Percentiles rank a stretch among this genome's conserved stretches.
phyloP scores from a whole-genome alignment of 2,888 invertebrate genomes.

The Allacma fusca region DNA sequence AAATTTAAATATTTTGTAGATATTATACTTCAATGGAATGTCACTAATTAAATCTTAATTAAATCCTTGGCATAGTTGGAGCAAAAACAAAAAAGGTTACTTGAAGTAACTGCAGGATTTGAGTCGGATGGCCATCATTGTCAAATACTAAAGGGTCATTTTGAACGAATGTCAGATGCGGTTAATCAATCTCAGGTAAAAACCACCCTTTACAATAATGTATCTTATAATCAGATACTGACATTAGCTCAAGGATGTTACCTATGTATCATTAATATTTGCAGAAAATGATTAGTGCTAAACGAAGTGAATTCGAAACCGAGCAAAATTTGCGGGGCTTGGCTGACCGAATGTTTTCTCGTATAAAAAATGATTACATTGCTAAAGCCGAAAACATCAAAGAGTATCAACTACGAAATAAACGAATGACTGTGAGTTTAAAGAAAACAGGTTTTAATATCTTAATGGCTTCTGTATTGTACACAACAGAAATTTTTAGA shows the following conservation, averaged over 20 bases:
- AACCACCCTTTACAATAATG: too few species aligned
- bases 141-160: conserved; percentile 42
- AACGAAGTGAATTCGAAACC: conserved; percentile 48
- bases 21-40: too few species aligned
- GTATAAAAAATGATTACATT: conserved; percentile 27
- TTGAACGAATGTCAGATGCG: conserved; percentile 35
- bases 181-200: conserved; percentile 37
- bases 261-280: too few species aligned
- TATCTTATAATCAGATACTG: too few species aligned
- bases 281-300: conserved; percentile 52
- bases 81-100: conserved; percentile 65
- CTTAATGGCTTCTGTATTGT: too few species aligned
- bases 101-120: conserved; percentile 43
- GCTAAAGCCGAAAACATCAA: not conserved
- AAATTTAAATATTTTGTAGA: too few species aligned
- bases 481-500: too few species aligned
- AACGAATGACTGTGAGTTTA: conserved; percentile 27
- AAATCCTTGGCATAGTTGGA: conserved; percentile 64
- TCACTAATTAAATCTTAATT: not conserved
- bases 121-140: conserved; percentile 45
- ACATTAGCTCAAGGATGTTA: too few species aligned
- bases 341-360: conserved; percentile 43
- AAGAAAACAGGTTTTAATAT: too few species aligned
- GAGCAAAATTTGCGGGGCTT: conserved; percentile 48
- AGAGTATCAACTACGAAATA: conserved; percentile 37